These are phyloP conservation scores for Balaeniceps rex DNA, from an alignment of 2,113 vertebrate species.

Conservation along the genomic window DNA sequence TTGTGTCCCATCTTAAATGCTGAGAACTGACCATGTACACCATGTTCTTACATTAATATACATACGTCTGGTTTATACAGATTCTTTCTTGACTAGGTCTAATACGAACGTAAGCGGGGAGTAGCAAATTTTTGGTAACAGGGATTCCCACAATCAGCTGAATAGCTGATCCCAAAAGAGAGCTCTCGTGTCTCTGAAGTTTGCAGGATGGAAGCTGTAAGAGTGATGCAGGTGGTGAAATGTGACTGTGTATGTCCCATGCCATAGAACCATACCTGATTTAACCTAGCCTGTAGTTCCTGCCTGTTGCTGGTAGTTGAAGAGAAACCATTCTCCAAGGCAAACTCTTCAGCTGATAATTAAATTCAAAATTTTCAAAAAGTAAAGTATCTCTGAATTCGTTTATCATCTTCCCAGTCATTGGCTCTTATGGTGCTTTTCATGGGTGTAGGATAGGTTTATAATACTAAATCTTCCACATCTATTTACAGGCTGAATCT, in stretches of 20 bases:
- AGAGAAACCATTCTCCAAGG: neutral
- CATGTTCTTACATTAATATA: neutral
- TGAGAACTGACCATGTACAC: neutral
- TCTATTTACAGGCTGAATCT: neutral
- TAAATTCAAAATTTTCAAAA: neutral
- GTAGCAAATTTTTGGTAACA: neutral
- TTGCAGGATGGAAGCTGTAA: neutral
- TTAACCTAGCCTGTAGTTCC: neutral
- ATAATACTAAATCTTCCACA: neutral
- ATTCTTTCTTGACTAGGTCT: neutral
- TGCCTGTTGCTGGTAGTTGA: neutral
- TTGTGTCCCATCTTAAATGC: slow-evolving; percentile 19
- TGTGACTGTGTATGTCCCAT: accelerated
- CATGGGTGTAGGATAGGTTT: neutral
- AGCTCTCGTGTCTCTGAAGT: neutral
- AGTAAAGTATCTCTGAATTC: neutral
- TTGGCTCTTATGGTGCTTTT: neutral
- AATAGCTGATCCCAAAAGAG: neutral
- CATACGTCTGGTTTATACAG: neutral
- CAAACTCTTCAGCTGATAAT: neutral
- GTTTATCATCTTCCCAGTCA: neutral
- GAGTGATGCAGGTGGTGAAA: neutral
- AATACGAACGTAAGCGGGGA: neutral
- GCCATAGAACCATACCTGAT: neutral
- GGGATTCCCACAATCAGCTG: neutral